Percentiles rank a stretch among this genome's conserved stretches.
These are phyloP conservation scores for Mohoua ochrocephala DNA, from an alignment of 2,113 vertebrate species.

Conservation along the genomic window DNA sequence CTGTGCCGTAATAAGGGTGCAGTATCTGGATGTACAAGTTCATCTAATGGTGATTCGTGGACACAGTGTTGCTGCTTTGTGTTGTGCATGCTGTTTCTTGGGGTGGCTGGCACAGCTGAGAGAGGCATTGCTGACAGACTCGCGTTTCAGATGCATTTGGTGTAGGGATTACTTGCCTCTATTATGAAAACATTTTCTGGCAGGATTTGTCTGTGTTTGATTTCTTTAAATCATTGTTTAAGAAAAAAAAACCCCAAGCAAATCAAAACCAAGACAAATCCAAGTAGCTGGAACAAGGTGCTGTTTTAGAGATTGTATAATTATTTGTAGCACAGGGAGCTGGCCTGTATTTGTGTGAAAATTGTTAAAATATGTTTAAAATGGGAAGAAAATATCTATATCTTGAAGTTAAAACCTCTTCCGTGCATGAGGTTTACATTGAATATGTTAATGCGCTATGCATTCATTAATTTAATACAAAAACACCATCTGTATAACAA, in stretches of 20 bases:
- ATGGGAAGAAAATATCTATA: not conserved
- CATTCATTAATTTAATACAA: slow-evolving; percentile 12
- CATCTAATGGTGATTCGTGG: not conserved
- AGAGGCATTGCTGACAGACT: not conserved
- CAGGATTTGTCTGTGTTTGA: not conserved
- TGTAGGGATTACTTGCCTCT: not conserved
- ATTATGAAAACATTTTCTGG: not conserved
- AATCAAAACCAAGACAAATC: not conserved
- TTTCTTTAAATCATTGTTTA: not conserved
- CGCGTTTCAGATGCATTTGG: not conserved
- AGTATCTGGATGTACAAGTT: not conserved
- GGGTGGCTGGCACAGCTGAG: not conserved
- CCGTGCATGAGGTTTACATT: not conserved
- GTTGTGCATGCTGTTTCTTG: not conserved
- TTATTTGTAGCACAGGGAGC: not conserved
- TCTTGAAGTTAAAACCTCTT: not conserved
- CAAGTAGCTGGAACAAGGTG: not conserved
- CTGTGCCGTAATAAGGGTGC: not conserved
- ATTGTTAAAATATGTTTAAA: not conserved
- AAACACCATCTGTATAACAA: slow-evolving; percentile 15
- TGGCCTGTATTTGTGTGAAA: not conserved
- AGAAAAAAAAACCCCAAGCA: not conserved
- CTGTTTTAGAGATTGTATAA: not conserved
- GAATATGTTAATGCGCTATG: not conserved
- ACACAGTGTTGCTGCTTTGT: not conserved